Evolutionary conservation across 1,140 invertebrate genomes (phyloP).

Genomic region (Anastrepha obliqua): DNA sequence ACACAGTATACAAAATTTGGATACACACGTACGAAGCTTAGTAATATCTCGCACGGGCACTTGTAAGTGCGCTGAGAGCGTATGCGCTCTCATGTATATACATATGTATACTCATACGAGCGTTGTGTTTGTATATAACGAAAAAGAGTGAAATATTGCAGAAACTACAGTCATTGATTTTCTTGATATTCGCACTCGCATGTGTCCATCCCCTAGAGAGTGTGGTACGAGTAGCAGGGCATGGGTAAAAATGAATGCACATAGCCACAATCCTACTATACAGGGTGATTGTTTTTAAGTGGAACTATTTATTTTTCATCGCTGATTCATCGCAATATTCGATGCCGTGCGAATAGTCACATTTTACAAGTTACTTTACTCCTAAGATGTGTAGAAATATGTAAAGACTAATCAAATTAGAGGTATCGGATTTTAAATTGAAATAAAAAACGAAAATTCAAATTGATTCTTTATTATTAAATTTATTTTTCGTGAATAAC

Average conservation of each 20-base stretch:
- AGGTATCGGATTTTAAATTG: too few species aligned
- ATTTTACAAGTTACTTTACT: too few species aligned
- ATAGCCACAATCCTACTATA: neutral
- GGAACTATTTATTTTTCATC: neutral
- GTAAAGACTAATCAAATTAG: too few species aligned
- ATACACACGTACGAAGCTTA: slow-evolving; percentile 24
- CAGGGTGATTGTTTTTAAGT: slow-evolving; percentile 5
- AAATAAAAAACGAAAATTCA: too few species aligned
- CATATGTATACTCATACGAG: neutral
- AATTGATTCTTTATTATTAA: too few species aligned
- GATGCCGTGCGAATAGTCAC: too few species aligned
- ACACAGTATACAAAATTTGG: slow-evolving; percentile 10
- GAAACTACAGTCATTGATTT: slow-evolving; percentile 50
- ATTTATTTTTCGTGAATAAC: too few species aligned
- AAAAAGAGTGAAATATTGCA: slow-evolving; percentile 43
- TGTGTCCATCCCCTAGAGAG: slow-evolving; percentile 29
- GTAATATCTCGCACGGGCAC: slow-evolving; percentile 23
- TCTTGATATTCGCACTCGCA: slow-evolving; percentile 38
- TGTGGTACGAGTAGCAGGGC: neutral
- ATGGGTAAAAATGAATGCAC: neutral
- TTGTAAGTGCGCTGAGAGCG: slow-evolving; percentile 13
- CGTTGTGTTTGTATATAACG: slow-evolving; percentile 12
- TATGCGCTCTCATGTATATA: slow-evolving; percentile 37
- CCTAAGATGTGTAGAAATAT: too few species aligned
- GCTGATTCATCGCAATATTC: too few species aligned